A percentile compares a stretch with the other conserved stretches of the same genome.
Evolutionary conservation across 2,888 invertebrate genomes (phyloP).

Genomic region (Phasia obesa): DNA sequence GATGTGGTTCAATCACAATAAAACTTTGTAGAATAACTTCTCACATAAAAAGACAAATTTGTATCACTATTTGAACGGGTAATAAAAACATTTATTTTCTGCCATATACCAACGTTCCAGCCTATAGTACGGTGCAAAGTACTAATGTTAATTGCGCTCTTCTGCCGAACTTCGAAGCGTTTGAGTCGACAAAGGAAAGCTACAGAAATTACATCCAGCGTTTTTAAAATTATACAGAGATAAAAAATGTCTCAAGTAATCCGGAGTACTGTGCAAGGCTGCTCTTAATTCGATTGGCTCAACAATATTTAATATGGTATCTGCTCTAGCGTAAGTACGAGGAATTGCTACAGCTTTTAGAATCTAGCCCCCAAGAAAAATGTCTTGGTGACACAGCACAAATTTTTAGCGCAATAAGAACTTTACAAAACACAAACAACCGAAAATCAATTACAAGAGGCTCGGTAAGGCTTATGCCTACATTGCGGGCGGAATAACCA

Average conservation of each 20-base stretch:
- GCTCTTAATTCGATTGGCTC: neutral
- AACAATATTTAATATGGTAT: neutral
- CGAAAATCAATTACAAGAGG: neutral
- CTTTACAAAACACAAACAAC: neutral
- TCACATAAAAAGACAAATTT: too few relatives aligned
- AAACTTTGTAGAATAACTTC: too few relatives aligned
- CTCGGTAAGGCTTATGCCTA: neutral
- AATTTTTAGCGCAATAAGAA: neutral
- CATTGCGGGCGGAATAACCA: neutral
- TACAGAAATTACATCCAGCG: neutral
- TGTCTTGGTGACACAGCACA: constrained; percentile 1
- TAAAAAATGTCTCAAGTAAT: neutral
- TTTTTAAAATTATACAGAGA: neutral
- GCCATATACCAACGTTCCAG: too few relatives aligned
- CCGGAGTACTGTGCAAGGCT: neutral
- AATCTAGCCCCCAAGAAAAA: neutral
- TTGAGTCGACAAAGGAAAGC: neutral
- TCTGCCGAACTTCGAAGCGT: too few relatives aligned
- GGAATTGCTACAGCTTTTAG: neutral
- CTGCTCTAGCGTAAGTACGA: neutral
- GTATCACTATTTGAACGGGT: too few relatives aligned
- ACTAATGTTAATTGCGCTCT: too few relatives aligned
- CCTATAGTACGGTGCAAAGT: too few relatives aligned
- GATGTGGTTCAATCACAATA: too few relatives aligned
- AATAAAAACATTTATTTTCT: too few relatives aligned